phyloP scores from a whole-genome alignment of 2,797 vertebrate species.

The Nasua narica region DNA sequence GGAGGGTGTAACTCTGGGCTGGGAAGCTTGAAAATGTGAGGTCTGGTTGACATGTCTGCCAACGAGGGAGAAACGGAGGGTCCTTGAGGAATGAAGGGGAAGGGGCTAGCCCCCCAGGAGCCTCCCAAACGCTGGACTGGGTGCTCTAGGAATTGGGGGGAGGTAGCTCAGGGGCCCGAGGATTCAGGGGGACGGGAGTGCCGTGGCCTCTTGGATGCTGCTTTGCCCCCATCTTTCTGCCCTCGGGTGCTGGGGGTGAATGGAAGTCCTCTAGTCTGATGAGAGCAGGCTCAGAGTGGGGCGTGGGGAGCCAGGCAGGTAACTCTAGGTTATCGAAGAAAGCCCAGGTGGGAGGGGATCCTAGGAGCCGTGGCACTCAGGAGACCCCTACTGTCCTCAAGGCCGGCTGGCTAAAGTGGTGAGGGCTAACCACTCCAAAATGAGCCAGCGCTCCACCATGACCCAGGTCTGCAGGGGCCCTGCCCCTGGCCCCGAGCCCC shows the following conservation, averaged over 20 bases:
- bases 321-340: neutral
- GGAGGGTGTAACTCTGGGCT: neutral
- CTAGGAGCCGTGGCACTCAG: neutral
- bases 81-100: neutral
- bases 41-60: neutral
- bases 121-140: neutral
- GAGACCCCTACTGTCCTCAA: neutral
- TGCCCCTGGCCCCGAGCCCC: neutral
- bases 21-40: neutral
- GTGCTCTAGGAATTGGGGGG: no score
- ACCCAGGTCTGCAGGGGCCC: neutral
- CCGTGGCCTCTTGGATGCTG: rapidly evolving
- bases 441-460: neutral
- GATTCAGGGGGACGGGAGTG: neutral
- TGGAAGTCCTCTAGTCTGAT: neutral
- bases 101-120: neutral
- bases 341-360: neutral
- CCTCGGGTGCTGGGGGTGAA: neutral
- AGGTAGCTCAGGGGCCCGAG: neutral
- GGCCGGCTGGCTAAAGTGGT: neutral
- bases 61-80: neutral
- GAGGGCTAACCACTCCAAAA: no score
- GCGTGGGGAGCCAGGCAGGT: neutral
- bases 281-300: neutral
- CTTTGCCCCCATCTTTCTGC: neutral